A percentile compares a stretch with the other conserved stretches of the same genome.
Evolutionary conservation across 2,113 vertebrate genomes (phyloP).

Genomic region (Labeo catla): DNA sequence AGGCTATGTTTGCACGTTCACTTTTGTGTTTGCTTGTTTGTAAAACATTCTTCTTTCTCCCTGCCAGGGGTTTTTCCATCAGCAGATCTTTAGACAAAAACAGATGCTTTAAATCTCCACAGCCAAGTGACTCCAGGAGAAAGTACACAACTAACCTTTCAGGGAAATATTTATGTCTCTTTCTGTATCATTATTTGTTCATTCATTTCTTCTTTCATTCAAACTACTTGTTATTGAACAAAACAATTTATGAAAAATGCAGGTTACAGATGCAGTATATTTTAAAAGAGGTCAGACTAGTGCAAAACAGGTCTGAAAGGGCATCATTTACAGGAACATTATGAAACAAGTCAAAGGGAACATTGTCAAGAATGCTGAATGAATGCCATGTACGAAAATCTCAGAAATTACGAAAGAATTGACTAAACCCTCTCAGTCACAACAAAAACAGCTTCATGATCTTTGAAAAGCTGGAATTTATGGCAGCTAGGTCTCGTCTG

Average conservation of each 20-base stretch:
- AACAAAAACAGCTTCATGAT: not conserved
- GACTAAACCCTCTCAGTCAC: slow-evolving; percentile 15
- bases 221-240: not conserved
- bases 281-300: not conserved
- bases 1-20: slow-evolving; percentile 49
- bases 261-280: not conserved
- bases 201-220: slow-evolving; percentile 5
- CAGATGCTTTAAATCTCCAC: slow-evolving; percentile 74
- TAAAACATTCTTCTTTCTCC: slow-evolving; percentile 57
- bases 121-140: slow-evolving; percentile 66
- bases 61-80: slow-evolving; percentile 78
- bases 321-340: not conserved
- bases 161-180: slow-evolving; percentile 61
- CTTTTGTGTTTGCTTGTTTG: slow-evolving; percentile 42
- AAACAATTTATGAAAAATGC: not conserved
- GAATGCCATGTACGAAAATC: not conserved
- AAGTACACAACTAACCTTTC: slow-evolving; percentile 66
- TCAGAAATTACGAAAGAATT: not conserved
- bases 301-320: not conserved
- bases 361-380: slow-evolving; percentile 11
- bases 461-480: slow-evolving; percentile 21
- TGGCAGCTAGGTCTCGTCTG: not conserved
- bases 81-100: slow-evolving; percentile 77
- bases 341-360: slow-evolving; percentile 1
- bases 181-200: slow-evolving; percentile 36